Conservation (phyloP, 2,888 invertebrate genomes). For the Eudemis profundana region DNA sequence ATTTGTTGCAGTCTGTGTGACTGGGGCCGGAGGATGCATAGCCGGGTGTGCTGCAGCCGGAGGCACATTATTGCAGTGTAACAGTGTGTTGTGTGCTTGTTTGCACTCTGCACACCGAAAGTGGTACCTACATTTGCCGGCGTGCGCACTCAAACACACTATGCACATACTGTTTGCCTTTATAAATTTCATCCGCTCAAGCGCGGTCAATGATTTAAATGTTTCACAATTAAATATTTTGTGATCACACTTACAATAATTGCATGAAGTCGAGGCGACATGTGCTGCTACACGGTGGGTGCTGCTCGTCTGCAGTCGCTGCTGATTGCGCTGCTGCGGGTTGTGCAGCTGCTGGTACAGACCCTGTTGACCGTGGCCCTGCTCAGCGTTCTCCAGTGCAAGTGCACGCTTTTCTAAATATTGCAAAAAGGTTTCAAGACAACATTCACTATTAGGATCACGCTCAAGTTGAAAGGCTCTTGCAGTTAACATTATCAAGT, state of each 20-base stretch:
- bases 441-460: conserved; percentile 13
- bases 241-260: conserved; percentile 40
- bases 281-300: not conserved
- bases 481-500: conserved; percentile 43
- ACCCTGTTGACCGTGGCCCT: not conserved
- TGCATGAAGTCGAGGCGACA: no score
- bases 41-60: not conserved
- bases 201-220: conserved; percentile 26
- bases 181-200: conserved; percentile 27
- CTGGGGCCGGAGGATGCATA: no score
- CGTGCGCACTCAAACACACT: conserved; percentile 37
- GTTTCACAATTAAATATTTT: conserved; percentile 38
- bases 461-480: conserved; percentile 42
- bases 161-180: conserved; percentile 21
- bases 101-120: conserved; percentile 45
- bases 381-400: conserved; percentile 39
- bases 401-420: conserved; percentile 43
- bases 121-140: conserved; percentile 40
- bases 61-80: conserved; percentile 15
- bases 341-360: not conserved
- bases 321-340: not conserved
- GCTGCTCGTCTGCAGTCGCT: conserved; percentile 1
- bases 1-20: not conserved
- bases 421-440: conserved; percentile 15
- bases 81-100: conserved; percentile 36